Conservation (phyloP, 2,888 invertebrate species). For the Acronicta alni region DNA sequence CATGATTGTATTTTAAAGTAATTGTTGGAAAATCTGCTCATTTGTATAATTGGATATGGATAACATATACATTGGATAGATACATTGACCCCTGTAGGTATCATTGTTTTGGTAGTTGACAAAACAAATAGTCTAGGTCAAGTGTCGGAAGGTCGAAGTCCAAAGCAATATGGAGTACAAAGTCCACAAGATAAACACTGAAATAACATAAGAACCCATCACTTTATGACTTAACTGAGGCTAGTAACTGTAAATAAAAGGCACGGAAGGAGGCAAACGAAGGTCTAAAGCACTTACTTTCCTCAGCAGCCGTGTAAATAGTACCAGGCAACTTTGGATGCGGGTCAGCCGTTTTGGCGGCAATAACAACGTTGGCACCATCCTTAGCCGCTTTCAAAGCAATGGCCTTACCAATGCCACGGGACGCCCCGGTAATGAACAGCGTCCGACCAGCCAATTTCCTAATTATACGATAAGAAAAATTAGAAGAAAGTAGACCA, state of each 20-base stretch:
- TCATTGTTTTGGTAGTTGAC: slow-evolving; percentile 22
- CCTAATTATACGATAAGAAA: slow-evolving; percentile 66
- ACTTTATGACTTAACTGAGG: slow-evolving; percentile 40
- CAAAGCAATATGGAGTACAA: slow-evolving; percentile 63
- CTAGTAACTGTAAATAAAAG: not conserved
- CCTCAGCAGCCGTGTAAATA: slow-evolving; percentile 96
- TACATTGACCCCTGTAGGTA: no score
- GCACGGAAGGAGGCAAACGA: not conserved
- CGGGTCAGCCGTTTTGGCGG: slow-evolving; percentile 96
- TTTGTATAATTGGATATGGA: no score
- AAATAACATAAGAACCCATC: slow-evolving; percentile 18
- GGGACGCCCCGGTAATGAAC: slow-evolving; percentile 98
- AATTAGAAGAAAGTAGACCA: slow-evolving; percentile 48
- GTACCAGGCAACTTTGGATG: slow-evolving; percentile 98
- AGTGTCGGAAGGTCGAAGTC: slow-evolving; percentile 37
- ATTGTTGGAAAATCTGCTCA: no score
- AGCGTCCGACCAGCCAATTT: slow-evolving; percentile 95
- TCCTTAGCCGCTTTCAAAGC: slow-evolving; percentile 97
- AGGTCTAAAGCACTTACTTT: slow-evolving; percentile 90
- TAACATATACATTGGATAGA: no score
- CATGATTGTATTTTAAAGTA: no score
- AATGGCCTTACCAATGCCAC: slow-evolving; percentile 98
- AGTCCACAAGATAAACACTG: slow-evolving; percentile 66
- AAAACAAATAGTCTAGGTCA: slow-evolving; percentile 46
- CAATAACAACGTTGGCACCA: slow-evolving; percentile 97